A percentile compares a stretch with the other conserved stretches of the same genome.
phyloP scores from a whole-genome alignment of 1,140 invertebrate genomes.

The Hermatobates lingyangjiaoensis region DNA sequence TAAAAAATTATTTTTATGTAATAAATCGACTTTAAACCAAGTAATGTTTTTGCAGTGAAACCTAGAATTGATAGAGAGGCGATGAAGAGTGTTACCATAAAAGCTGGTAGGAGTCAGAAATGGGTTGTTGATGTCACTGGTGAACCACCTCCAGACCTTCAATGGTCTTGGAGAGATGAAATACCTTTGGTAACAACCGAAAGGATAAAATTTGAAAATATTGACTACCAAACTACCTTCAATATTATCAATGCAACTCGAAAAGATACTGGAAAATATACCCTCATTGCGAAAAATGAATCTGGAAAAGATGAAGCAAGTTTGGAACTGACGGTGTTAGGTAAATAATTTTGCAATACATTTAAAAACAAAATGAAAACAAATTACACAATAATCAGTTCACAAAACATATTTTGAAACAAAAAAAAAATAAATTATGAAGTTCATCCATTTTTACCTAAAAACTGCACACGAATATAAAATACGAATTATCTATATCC shows the following conservation, averaged over 20 bases:
- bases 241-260: slow-evolving; percentile 59
- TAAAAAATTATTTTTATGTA: too few relatives aligned
- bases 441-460: too few relatives aligned
- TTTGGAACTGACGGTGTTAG: slow-evolving; percentile 76
- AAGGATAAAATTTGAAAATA: slow-evolving; percentile 71
- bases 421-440: not conserved
- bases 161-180: slow-evolving; percentile 71
- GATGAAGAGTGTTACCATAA: slow-evolving; percentile 68
- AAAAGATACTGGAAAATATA: slow-evolving; percentile 82
- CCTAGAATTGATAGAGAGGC: slow-evolving; percentile 82
- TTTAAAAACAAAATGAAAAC: not conserved
- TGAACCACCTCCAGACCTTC: slow-evolving; percentile 69
- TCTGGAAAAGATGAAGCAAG: slow-evolving; percentile 78
- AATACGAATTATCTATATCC: not conserved
- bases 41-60: slow-evolving; percentile 40
- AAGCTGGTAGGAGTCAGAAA: slow-evolving; percentile 75
- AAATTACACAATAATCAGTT: not conserved
- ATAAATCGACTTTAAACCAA: not conserved
- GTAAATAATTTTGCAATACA: slow-evolving; percentile 28
- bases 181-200: slow-evolving; percentile 62
- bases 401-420: not conserved
- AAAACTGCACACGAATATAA: not conserved
- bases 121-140: slow-evolving; percentile 80
- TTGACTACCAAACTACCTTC: slow-evolving; percentile 82
- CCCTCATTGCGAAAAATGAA: slow-evolving; percentile 68